These are phyloP conservation scores for Bombus breviceps DNA, from an alignment of 1,140 invertebrate genomes.

Conservation along the genomic window DNA sequence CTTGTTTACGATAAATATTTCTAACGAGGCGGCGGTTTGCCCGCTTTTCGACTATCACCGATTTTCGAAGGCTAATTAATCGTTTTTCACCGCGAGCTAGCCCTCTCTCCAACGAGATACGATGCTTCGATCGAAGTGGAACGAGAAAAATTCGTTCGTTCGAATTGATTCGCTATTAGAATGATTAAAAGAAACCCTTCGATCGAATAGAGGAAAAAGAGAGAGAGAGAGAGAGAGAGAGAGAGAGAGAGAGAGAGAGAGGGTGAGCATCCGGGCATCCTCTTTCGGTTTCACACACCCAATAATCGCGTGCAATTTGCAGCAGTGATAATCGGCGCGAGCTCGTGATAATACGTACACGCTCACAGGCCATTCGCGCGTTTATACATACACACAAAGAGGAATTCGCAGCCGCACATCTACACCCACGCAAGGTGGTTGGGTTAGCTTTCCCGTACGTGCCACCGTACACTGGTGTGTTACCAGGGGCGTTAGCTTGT, in stretches of 20 bases:
- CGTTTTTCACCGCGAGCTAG: not conserved
- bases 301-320: slow-evolving; percentile 65
- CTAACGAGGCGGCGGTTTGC: not conserved
- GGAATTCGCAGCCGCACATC: not conserved
- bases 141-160: not conserved
- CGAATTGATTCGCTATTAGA: not conserved
- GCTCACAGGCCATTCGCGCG: slow-evolving; percentile 1
- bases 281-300: slow-evolving; percentile 48
- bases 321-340: slow-evolving; percentile 58
- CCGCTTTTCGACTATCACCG: not conserved
- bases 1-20: slow-evolving; percentile 2
- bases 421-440: slow-evolving; percentile 30
- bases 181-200: not conserved
- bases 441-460: slow-evolving; percentile 40
- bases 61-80: not conserved
- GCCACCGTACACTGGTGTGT: slow-evolving; percentile 48
- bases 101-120: not conserved
- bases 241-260: not conserved
- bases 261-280: slow-evolving; percentile 40
- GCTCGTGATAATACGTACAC: slow-evolving; percentile 45
- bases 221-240: too few species aligned
- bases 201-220: not conserved
- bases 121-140: not conserved
- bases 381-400: not conserved
- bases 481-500: slow-evolving; percentile 26